Conservation (phyloP, 1,140 invertebrate species). For the Ips nitidus region DNA sequence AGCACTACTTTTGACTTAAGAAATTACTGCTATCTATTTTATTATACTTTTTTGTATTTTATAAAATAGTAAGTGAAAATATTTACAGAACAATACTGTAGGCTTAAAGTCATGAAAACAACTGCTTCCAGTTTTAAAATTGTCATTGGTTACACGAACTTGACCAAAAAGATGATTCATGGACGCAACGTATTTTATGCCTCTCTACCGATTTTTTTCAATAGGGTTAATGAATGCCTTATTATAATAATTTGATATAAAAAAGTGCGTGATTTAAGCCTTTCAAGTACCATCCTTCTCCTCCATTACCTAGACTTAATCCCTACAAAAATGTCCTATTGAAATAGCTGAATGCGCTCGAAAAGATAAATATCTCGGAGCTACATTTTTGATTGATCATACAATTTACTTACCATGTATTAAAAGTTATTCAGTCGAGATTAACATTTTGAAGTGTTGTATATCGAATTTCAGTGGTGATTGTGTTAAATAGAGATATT, state of each 20-base stretch:
- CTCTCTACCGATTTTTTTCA: neutral
- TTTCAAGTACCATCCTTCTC: slow-evolving; percentile 29
- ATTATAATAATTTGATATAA: slow-evolving; percentile 31
- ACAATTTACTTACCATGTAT: slow-evolving; percentile 31
- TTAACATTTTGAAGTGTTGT: slow-evolving; percentile 32
- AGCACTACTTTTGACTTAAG: no score
- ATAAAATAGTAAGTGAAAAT: no score
- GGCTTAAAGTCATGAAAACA: no score
- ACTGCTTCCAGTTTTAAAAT: no score
- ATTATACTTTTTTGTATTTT: no score
- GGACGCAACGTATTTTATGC: no score
- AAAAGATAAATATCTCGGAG: slow-evolving; percentile 29
- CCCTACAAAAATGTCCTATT: slow-evolving; percentile 33
- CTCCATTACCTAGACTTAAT: slow-evolving; percentile 24
- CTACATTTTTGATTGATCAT: slow-evolving; percentile 35
- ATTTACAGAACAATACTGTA: no score
- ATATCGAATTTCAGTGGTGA: slow-evolving; percentile 29
- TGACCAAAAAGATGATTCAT: no score
- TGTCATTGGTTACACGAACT: no score
- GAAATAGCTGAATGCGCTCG: slow-evolving; percentile 27
- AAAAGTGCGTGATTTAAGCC: slow-evolving; percentile 30
- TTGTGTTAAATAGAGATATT: slow-evolving; percentile 24
- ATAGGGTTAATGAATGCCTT: slow-evolving; percentile 32
- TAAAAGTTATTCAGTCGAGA: slow-evolving; percentile 30
- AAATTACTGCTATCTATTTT: no score